Conservation (phyloP, 2,113 vertebrate genomes). For the Pelecanus crispus region DNA sequence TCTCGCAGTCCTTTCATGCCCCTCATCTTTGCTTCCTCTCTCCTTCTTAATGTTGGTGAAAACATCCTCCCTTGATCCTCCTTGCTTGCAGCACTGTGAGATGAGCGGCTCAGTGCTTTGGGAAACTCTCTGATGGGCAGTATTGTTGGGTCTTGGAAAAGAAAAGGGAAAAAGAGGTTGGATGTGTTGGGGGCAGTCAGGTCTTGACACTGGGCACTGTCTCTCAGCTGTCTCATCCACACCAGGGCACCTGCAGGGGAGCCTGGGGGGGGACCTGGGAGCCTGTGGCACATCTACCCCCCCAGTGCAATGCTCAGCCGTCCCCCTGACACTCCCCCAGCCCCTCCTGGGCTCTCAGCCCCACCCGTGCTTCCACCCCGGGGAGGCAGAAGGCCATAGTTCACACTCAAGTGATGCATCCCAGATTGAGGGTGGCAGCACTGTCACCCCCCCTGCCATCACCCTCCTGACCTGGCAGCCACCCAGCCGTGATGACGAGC, state of each 20-base stretch:
- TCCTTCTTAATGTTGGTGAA: background rate
- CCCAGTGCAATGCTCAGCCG: rapidly evolving
- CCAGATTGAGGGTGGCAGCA: background rate
- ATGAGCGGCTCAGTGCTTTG: background rate
- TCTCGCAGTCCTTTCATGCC: background rate
- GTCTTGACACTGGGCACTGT: background rate
- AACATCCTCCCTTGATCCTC: background rate
- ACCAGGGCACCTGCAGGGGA: background rate
- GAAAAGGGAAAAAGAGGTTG: background rate
- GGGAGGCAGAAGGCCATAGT: background rate
- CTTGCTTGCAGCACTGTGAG: background rate
- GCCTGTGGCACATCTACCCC: background rate
- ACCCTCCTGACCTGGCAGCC: background rate
- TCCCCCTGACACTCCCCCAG: background rate
- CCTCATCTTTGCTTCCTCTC: background rate
- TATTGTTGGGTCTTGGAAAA: background rate
- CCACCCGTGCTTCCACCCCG: rapidly evolving
- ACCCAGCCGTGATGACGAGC: background rate
- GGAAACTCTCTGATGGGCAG: background rate
- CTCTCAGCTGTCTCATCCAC: background rate
- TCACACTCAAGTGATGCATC: background rate
- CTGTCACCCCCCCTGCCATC: background rate
- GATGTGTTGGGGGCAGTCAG: background rate
- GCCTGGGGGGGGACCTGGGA: too few species aligned
- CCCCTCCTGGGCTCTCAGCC: background rate